phyloP scores from a whole-genome alignment of 1,140 invertebrate genomes.

The Bombus pascuorum region DNA sequence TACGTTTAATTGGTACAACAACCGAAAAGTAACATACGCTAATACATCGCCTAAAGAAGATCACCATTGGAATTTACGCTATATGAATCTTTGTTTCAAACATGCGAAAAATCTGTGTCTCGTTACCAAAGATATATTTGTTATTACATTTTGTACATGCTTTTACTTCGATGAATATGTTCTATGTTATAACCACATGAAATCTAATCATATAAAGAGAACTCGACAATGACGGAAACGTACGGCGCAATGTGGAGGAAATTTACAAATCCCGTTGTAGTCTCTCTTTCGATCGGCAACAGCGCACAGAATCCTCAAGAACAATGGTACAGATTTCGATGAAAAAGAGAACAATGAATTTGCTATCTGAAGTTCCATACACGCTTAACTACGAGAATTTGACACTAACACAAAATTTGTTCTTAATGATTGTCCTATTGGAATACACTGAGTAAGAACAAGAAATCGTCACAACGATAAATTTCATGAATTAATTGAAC shows the following conservation, averaged over 20 bases:
- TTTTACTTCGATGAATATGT: conserved; percentile 14
- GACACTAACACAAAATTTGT: conserved; percentile 45
- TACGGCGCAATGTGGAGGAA: background rate
- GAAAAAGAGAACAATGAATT: background rate
- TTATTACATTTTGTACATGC: conserved; percentile 52
- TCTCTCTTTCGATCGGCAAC: conserved; percentile 7
- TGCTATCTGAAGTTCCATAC: background rate
- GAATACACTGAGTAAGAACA: conserved; percentile 38
- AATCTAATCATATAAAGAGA: conserved; percentile 26
- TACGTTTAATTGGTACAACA: background rate
- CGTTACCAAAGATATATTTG: conserved; percentile 45
- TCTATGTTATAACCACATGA: conserved; percentile 28
- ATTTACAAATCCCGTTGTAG: conserved; percentile 30
- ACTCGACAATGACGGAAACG: conserved; percentile 23
- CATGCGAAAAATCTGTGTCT: conserved; percentile 43
- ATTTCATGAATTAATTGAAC: conserved; percentile 2
- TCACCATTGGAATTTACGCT: conserved; percentile 38
- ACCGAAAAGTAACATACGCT: conserved; percentile 2
- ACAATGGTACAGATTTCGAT: background rate
- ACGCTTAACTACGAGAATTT: background rate
- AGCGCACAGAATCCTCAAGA: conserved; percentile 1
- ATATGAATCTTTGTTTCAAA: conserved; percentile 33
- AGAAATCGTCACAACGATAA: background rate
- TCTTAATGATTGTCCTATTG: conserved; percentile 68
- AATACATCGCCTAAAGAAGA: conserved; percentile 9